Base-by-base conservation (phyloP, 1,140 invertebrate species). In the Musca domestica region DNA sequence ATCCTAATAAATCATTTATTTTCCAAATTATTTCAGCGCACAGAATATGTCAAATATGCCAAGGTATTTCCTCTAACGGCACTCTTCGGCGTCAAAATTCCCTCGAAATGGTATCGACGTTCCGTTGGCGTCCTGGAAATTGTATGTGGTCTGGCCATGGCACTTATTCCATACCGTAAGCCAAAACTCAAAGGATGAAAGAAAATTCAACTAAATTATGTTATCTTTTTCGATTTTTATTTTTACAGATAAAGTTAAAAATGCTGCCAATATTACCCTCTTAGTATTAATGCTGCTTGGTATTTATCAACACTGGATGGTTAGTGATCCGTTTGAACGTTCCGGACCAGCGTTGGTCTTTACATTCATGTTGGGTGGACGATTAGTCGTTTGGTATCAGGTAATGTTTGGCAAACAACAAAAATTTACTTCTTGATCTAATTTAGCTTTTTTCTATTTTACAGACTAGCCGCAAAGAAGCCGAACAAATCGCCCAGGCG, bases 41-140 rank as follows among this genome's bases (percentile, higher is more conserved):
- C 96, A 84, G 95, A 96, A 82, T 98, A 96, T 82, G 95, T 98
- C 1, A 94, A 95, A 83, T 97, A 96, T 85, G 91, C 95, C 9
- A 98, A 97, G 87, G 95, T 98, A 15, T 98, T 99, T 82, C 96
- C 96, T 46, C 83, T 98, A 6, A 87, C 91, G 2, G 89, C 90
- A 71, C 85, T 88, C 22, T 83, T 95, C 69, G 91, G 93, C 74
- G 90, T 95, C 73, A 95, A 95, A 85, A 85, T 96, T 67, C 92
- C 94, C 70, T 92, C 95, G 69, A 95, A 98, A 88, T 94, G 93
- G 89, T 97, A 97, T 80, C 85, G 96, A 73, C 88, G 95, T 76
- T 86, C 90, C 3, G 90, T 98, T 66, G 96, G 96, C 34, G 88
- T 88, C 5, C 83, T 94, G 69, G 96, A 98, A 84, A 92, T 98